Evolutionary conservation across 2,888 invertebrate species (phyloP), one percentile per base, ranked within the genome.

Genomic region (Drosophila lutescens): DNA sequence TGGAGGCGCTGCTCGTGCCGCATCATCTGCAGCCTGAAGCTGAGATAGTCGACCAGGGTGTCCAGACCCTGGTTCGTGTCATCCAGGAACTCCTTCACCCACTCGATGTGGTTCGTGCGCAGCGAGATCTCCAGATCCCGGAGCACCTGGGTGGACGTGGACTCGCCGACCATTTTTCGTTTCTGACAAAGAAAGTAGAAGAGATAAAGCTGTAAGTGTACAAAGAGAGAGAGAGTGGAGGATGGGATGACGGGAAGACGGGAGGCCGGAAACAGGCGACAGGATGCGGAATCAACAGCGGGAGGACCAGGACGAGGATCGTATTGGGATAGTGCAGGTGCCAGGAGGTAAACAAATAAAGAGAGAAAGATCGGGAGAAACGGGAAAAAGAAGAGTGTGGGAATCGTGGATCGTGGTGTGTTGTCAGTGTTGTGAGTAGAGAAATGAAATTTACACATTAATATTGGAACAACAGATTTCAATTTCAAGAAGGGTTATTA

Each of bases 81-180:
- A 93, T 98, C 97, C 74, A 99, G 94, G 93, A 99, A 99, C 93
- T 99, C 98, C 88, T 98, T 95, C 60, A 99, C 99, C 99, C 99
- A 99, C 98, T 99, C 99, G 92, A 99, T 99, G 93, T 98, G 98
- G 94, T 99, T 99, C 78, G 99, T 99, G 90, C 99, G 95, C 89
- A 99, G 93, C 49, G 99, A 99, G 91, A 99, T 99, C 94, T 99
- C 99, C 92, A 99, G 94, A 94, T 99, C 99, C 90, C 99, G 95
- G 75, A 99, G 94, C 85, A 99, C 98, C 94, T 99, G 98, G 49
- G 99, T 99, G 63, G 99, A 99, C 72, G 99, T 99, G 55, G 98
- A 97, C 92, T 98, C 98, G 69, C 98, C 97, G 74, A 98, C 96
- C 95, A 98, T 97, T 94, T 98, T 98, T 91, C 98, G 94, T 95